phyloP scores from a whole-genome alignment of 2,113 vertebrate species.

The Myiopsitta monachus region DNA sequence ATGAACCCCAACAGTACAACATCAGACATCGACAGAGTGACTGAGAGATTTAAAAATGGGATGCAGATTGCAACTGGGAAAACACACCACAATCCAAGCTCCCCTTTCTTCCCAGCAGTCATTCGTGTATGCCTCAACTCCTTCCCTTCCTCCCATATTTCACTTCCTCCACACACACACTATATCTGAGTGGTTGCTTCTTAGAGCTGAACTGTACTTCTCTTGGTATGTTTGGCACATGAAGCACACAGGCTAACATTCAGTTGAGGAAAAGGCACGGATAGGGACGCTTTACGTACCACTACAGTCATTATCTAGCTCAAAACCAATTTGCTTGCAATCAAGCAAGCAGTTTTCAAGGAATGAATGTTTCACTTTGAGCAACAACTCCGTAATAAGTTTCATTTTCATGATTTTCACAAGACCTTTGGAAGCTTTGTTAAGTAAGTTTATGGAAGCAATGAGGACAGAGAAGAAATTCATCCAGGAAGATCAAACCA shows the following conservation, averaged over 20 bases:
- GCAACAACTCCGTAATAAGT: neutral
- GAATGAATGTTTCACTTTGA: neutral
- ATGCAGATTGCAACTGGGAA: accelerated
- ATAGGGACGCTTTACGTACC: neutral
- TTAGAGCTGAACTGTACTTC: neutral
- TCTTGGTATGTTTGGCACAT: neutral
- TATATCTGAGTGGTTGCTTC: neutral
- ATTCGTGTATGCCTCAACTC: neutral
- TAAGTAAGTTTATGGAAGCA: neutral
- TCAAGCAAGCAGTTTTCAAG: neutral
- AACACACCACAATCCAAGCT: neutral
- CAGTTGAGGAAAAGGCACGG: neutral
- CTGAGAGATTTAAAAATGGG: neutral
- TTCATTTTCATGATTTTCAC: neutral
- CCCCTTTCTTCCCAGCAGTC: neutral
- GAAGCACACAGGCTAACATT: neutral
- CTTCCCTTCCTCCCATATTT: neutral
- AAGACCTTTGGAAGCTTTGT: neutral
- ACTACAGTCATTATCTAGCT: neutral
- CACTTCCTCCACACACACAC: neutral
- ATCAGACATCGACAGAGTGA: neutral
- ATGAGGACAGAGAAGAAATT: neutral
- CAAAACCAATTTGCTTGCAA: neutral
- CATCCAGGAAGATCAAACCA: neutral
- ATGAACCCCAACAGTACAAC: neutral